Percentiles rank a stretch among this genome's conserved stretches.
Conservation (phyloP, 2,888 invertebrate genomes). For the Prenolepis imparis region DNA sequence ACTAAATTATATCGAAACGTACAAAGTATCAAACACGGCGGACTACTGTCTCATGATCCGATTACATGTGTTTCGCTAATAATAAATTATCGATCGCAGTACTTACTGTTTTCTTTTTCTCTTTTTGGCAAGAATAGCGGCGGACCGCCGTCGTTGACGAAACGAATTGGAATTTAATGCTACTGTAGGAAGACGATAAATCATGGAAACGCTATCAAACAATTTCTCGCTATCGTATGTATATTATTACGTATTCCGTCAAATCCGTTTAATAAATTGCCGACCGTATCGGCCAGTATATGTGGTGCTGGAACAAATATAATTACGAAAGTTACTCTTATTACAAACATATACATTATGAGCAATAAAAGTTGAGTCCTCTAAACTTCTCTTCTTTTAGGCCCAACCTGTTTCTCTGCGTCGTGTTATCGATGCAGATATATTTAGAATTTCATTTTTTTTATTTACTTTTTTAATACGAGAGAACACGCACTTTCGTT, state of each 20-base stretch:
- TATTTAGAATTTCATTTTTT: constrained; percentile 83
- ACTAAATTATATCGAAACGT: constrained; percentile 57
- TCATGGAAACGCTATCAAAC: constrained; percentile 75
- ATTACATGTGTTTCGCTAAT: constrained; percentile 41
- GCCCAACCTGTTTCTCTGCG: constrained; percentile 75
- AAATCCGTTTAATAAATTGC: constrained; percentile 71
- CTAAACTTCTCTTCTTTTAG: constrained; percentile 69
- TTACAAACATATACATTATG: constrained; percentile 83
- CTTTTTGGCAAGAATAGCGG: constrained; percentile 59
- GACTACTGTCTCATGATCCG: constrained; percentile 28
- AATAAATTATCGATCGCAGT: constrained; percentile 63
- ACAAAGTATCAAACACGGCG: constrained; percentile 54
- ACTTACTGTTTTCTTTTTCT: constrained; percentile 49
- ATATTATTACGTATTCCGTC: constrained; percentile 53
- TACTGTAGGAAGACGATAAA: constrained; percentile 81
- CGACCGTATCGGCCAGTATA: constrained; percentile 61
- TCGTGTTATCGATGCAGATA: constrained; percentile 80
- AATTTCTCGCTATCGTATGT: constrained; percentile 49
- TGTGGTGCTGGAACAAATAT: constrained; percentile 76
- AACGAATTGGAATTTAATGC: constrained; percentile 68
- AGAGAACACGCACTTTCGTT: constrained; percentile 73
- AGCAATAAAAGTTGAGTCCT: constrained; percentile 83
- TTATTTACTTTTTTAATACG: constrained; percentile 60
- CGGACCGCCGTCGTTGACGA: constrained; percentile 48
- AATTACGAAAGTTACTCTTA: constrained; percentile 78